Percentiles rank a stretch among this genome's conserved stretches.
Evolutionary conservation across 1,140 invertebrate species (phyloP).

Genomic region (Nixonia krombeini): DNA sequence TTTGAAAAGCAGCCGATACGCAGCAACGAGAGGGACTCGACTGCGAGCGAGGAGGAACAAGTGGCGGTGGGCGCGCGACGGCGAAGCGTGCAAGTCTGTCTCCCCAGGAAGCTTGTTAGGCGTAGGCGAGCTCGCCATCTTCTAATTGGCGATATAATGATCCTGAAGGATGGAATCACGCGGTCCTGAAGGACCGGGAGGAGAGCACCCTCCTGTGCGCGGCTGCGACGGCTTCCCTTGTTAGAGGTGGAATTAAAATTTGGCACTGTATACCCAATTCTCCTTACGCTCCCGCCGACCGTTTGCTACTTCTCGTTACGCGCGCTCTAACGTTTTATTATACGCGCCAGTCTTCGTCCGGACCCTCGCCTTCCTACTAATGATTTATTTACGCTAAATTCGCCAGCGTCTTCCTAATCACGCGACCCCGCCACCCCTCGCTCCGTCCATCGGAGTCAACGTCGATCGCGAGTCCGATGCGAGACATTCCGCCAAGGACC

Average conservation of each 20-base stretch:
- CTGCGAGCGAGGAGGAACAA: constrained; percentile 6
- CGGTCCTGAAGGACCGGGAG: constrained; percentile 60
- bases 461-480: no score
- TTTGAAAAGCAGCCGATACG: constrained; percentile 22
- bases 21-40: constrained; percentile 16
- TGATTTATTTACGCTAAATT: constrained; percentile 34
- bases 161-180: constrained; percentile 70
- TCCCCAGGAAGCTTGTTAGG: constrained; percentile 71
- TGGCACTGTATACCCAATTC: constrained; percentile 52
- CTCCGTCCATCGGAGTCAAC: no score
- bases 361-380: constrained; percentile 19
- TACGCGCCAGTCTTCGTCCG: constrained; percentile 31
- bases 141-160: constrained; percentile 74
- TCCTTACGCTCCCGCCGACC: no score
- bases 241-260: constrained; percentile 70
- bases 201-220: constrained; percentile 56
- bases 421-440: no score
- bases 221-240: constrained; percentile 57
- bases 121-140: constrained; percentile 67
- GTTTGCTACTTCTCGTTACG: constrained; percentile 47
- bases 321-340: constrained; percentile 50
- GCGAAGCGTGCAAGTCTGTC: constrained; percentile 50
- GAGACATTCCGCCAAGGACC: no score
- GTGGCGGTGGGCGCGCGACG: constrained; percentile 16
- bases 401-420: no score